Percentiles rank a stretch among this genome's conserved stretches.
Evolutionary conservation across 2,888 invertebrate species (phyloP).

Genomic region (Protophormia terraenovae): DNA sequence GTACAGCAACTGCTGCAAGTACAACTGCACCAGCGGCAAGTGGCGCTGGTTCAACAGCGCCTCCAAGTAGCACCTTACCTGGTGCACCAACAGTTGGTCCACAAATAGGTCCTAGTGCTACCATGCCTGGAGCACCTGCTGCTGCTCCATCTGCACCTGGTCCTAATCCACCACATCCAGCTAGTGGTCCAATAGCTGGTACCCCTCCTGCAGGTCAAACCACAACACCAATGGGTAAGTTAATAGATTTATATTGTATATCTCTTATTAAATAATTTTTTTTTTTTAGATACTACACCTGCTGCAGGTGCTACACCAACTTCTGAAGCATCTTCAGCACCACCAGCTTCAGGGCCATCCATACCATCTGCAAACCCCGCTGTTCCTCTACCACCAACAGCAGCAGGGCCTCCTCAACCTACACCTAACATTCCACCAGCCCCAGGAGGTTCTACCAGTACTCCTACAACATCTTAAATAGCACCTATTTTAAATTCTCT

Average conservation of each 20-base stretch:
- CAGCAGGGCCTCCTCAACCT: conserved; percentile 40
- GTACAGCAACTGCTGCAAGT: conserved; percentile 59
- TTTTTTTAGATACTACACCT: conserved; percentile 64
- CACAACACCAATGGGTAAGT: conserved; percentile 68
- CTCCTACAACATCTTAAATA: conserved; percentile 62
- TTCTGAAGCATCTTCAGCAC: conserved; percentile 44
- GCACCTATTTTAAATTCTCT: not conserved
- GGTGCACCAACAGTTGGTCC: conserved; percentile 32
- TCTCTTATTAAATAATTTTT: not conserved
- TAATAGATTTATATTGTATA: not conserved
- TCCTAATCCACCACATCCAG: conserved; percentile 9
- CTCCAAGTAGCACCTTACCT: not conserved
- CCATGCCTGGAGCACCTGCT: conserved; percentile 29
- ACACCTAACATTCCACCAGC: conserved; percentile 64
- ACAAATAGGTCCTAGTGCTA: conserved; percentile 13
- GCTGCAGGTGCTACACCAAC: conserved; percentile 29
- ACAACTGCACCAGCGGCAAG: conserved; percentile 29
- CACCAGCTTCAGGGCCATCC: conserved; percentile 40
- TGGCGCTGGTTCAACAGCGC: conserved; percentile 2
- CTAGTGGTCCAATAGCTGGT: conserved; percentile 23
- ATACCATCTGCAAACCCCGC: conserved; percentile 47
- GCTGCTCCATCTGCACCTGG: conserved; percentile 44
- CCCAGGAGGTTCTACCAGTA: conserved; percentile 16
- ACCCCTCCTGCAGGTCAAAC: conserved; percentile 37
- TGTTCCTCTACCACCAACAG: conserved; percentile 46